A percentile compares a stretch with the other conserved stretches of the same genome.
phyloP scores from a whole-genome alignment of 2,113 vertebrate species.

The Neodon shergylaensis region DNA sequence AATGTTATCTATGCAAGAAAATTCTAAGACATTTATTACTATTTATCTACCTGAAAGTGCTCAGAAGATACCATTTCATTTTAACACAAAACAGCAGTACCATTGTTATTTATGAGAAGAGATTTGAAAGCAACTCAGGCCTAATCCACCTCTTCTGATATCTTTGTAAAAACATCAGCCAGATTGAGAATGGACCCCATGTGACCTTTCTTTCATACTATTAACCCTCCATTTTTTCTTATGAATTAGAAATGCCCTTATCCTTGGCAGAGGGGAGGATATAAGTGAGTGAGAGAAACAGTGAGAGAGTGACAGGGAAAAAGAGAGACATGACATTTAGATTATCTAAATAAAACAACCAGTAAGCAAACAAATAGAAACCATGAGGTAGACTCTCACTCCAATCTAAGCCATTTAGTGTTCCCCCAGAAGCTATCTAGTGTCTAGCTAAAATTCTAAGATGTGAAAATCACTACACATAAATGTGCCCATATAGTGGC shows the following conservation, averaged over 20 bases:
- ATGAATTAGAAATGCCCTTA: not conserved
- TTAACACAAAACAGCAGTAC: not conserved
- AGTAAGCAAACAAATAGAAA: not conserved
- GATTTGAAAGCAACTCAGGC: not conserved
- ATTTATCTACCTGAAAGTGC: not conserved
- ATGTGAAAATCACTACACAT: not conserved
- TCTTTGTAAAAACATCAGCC: not conserved
- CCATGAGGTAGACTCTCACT: not conserved
- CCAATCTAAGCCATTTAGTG: not conserved
- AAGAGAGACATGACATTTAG: not conserved
- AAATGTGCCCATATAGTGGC: not conserved
- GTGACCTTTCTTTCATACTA: not conserved
- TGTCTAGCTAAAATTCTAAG: not conserved
- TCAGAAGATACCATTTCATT: not conserved
- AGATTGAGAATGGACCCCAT: not conserved
- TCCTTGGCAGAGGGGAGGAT: not conserved
- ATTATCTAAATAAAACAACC: not conserved
- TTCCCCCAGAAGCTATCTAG: not conserved
- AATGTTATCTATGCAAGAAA: not conserved
- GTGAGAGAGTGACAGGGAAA: not conserved
- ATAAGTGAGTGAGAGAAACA: too few relatives aligned
- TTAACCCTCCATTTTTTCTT: not conserved
- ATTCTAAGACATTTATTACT: not conserved
- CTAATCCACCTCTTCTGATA: not conserved
- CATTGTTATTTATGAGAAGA: not conserved